A percentile compares a stretch with the other conserved stretches of the same genome.
phyloP scores from a whole-genome alignment of 2,888 invertebrate genomes.

The Petrolisthes manimaculis region DNA sequence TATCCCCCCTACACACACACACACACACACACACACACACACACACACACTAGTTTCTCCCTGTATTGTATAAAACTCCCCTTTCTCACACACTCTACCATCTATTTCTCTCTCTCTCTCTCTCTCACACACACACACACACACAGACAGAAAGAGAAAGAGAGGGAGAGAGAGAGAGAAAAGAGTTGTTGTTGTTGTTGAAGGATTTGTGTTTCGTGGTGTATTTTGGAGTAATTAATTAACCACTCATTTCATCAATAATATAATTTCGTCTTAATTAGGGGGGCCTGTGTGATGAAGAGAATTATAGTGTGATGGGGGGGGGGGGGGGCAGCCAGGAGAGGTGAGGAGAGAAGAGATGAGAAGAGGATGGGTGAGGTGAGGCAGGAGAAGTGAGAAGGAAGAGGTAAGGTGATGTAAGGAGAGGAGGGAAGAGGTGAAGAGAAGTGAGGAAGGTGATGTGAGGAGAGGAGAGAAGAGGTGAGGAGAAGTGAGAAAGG shows the following conservation, averaged over 20 bases:
- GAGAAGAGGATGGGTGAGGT: neutral
- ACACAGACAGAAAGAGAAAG: neutral
- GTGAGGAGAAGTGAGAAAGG: neutral
- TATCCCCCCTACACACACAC: too few relatives aligned
- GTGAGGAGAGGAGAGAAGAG: neutral
- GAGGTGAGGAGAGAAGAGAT: neutral
- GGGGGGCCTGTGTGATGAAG: neutral
- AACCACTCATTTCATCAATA: too few relatives aligned
- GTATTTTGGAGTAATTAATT: too few relatives aligned
- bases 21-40: too few relatives aligned
- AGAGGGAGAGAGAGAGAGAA: neutral
- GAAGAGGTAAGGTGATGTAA: neutral
- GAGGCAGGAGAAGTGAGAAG: neutral
- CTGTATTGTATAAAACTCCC: neutral
- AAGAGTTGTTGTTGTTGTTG: too few relatives aligned
- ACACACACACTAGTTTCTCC: too few relatives aligned
- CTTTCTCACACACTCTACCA: neutral
- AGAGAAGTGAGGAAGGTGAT: too few relatives aligned
- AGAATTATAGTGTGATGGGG: neutral
- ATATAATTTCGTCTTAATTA: too few relatives aligned
- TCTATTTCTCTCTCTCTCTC: slow-evolving; percentile 1
- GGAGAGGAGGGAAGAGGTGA: neutral
- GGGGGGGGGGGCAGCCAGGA: too few relatives aligned
- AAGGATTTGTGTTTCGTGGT: too few relatives aligned
- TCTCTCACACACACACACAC: neutral